Evolutionary conservation across 37 sponge, comb jelly and placozoan species (phyloP).

Genomic region (Petrosia ficiformis): DNA sequence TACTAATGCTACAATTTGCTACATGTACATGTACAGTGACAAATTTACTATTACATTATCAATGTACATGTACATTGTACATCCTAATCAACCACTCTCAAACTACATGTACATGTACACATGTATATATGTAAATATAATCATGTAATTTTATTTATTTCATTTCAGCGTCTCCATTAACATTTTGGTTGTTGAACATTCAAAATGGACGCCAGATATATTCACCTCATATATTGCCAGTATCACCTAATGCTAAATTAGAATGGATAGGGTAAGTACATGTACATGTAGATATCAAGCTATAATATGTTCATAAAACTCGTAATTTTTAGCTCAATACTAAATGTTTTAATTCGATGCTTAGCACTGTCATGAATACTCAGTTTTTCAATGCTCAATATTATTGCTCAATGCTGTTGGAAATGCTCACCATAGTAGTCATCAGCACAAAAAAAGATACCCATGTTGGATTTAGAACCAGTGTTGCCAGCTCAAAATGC

Average conservation of each 20-base stretch:
- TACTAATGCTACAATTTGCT: too few species aligned
- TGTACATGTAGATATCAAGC: background rate
- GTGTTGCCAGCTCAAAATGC: too few species aligned
- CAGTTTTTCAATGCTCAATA: background rate
- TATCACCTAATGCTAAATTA: conserved; percentile 43
- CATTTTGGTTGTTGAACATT: conserved; percentile 59
- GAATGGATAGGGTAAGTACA: conserved; percentile 64
- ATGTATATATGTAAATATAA: background rate
- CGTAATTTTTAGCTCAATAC: too few species aligned
- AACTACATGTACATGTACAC: background rate
- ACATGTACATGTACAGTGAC: too few species aligned
- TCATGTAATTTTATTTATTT: background rate
- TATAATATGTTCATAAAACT: background rate
- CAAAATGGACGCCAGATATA: conserved; percentile 30
- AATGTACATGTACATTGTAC: too few species aligned
- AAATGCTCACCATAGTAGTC: too few species aligned
- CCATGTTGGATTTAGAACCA: too few species aligned
- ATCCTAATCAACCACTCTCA: too few species aligned
- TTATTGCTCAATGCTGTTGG: too few species aligned
- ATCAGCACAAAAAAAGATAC: too few species aligned
- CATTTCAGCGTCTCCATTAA: conserved; percentile 21
- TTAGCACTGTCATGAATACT: background rate
- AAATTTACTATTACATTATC: too few species aligned
- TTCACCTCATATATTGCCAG: conserved; percentile 57
- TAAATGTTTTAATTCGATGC: too few species aligned